These are phyloP conservation scores for Ivindomyrus marchei DNA, from an alignment of 2,113 vertebrate genomes.

Conservation along the genomic window DNA sequence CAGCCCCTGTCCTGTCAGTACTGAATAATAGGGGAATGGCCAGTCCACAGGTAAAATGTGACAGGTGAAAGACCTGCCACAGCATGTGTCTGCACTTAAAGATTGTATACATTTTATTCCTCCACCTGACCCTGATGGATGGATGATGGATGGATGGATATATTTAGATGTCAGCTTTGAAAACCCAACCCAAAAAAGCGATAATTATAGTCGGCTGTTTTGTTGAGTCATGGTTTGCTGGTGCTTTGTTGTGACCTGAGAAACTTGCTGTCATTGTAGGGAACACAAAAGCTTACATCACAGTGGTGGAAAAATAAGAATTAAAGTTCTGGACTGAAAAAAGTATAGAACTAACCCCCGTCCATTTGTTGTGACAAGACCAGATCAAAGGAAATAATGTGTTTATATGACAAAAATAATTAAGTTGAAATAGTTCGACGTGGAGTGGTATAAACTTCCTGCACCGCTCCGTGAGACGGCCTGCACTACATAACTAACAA, in stretches of 20 bases:
- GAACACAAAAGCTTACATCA: neutral
- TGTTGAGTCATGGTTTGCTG: neutral
- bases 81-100: neutral
- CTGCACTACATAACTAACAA: neutral
- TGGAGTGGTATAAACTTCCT: neutral
- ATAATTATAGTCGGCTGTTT: neutral
- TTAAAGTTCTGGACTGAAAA: neutral
- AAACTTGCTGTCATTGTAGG: neutral
- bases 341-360: neutral
- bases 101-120: neutral
- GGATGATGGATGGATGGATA: neutral
- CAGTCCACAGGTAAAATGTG: neutral
- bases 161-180: neutral
- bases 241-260: neutral
- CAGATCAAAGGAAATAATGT: neutral
- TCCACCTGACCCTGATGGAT: neutral
- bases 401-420: neutral
- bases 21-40: neutral
- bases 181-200: neutral
- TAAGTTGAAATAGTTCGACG: neutral
- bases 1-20: neutral
- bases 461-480: neutral
- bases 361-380: neutral
- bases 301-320: neutral
- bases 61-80: neutral